These are phyloP conservation scores for Willisornis vidua DNA, from an alignment of 2,113 vertebrate genomes.

Conservation along the genomic window DNA sequence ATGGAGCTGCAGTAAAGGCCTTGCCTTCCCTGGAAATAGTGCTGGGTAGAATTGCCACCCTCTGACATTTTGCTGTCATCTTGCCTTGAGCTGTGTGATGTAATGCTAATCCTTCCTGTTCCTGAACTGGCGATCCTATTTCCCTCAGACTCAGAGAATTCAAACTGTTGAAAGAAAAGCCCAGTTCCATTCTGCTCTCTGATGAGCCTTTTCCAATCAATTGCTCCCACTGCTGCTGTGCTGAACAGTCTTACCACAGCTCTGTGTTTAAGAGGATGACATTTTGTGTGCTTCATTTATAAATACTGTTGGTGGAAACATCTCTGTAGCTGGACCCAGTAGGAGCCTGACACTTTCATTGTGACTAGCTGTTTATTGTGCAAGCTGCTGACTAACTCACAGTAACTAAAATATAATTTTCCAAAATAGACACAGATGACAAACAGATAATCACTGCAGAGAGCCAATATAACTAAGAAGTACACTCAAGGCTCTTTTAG, in stretches of 20 bases:
- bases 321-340: slow-evolving; percentile 63
- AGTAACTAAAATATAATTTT: slow-evolving; percentile 66
- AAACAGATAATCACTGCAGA: slow-evolving; percentile 57
- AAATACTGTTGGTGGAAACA: slow-evolving; percentile 51
- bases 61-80: neutral
- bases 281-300: slow-evolving; percentile 39
- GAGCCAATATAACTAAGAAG: slow-evolving; percentile 30
- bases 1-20: neutral
- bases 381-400: slow-evolving; percentile 53
- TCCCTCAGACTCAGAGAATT: neutral
- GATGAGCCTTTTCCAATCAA: neutral
- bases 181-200: neutral
- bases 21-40: neutral
- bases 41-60: neutral
- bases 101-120: neutral
- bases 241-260: neutral
- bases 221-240: neutral
- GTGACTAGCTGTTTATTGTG: slow-evolving; percentile 45
- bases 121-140: neutral
- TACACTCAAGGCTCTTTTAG: slow-evolving; percentile 59
- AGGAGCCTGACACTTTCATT: slow-evolving; percentile 32
- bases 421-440: slow-evolving; percentile 69
- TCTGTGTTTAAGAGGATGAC: neutral
- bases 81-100: neutral
- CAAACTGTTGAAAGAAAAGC: neutral